phyloP scores from a whole-genome alignment of 2,797 vertebrate genomes.

The Rhynchonycteris naso region DNA sequence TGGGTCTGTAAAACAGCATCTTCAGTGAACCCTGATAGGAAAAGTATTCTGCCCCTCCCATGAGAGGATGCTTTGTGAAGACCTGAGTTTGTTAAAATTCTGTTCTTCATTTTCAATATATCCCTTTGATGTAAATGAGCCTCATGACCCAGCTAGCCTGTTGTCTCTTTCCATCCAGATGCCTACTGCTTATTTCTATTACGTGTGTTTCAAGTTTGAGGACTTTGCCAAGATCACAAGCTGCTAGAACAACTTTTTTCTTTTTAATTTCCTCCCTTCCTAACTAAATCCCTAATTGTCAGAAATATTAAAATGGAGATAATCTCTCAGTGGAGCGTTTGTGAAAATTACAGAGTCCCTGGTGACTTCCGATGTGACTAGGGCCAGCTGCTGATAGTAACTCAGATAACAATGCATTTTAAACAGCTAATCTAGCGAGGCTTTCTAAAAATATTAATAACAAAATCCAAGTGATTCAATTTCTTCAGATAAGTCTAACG shows the following conservation, averaged over 20 bases:
- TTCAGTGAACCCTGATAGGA: neutral
- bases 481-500: slow-evolving; percentile 61
- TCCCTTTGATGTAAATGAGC: neutral
- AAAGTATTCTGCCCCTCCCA: neutral
- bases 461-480: slow-evolving; percentile 76
- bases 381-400: slow-evolving; percentile 63
- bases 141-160: neutral
- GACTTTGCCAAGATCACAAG: slow-evolving; percentile 58
- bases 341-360: slow-evolving; percentile 63
- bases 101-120: neutral
- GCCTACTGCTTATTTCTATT: slow-evolving; percentile 11
- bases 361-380: slow-evolving; percentile 54
- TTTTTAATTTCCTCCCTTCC: slow-evolving; percentile 68
- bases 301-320: slow-evolving; percentile 59
- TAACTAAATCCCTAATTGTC: slow-evolving; percentile 58
- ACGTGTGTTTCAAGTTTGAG: slow-evolving; percentile 55
- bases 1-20: neutral
- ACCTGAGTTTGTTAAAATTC: neutral
- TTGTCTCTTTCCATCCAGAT: neutral
- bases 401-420: slow-evolving; percentile 67
- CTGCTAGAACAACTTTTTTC: slow-evolving; percentile 52
- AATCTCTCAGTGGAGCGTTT: slow-evolving; percentile 61
- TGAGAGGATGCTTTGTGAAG: neutral
- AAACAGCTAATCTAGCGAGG: slow-evolving; percentile 65
- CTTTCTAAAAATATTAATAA: slow-evolving; percentile 81